Evolutionary conservation across 2,113 vertebrate genomes (phyloP), one percentile per base, ranked within the genome.

Genomic region (Burhinus bistriatus): DNA sequence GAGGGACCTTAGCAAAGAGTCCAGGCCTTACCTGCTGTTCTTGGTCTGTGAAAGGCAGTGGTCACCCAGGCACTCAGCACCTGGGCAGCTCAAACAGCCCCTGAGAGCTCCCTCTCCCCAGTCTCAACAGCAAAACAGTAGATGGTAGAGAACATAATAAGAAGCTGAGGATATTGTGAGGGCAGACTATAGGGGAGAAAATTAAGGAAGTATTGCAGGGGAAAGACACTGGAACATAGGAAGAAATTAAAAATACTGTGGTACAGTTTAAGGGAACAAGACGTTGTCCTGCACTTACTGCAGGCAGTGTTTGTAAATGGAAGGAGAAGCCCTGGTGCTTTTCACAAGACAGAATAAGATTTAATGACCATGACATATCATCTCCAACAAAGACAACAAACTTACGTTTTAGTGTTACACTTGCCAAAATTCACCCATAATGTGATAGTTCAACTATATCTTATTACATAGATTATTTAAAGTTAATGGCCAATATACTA

Each of bases 71-170:
- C 40, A n/a, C 21, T 11, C 40, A 32, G 29, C 8, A 54, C 13
- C 38, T 6, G 27, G 9, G 26, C 2, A 2, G 20, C 65, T 65
- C 54, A 22, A 66, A 72, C 22, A 87, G 61, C 18, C 44, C 21
- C 9, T 0, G 23, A 12, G 9, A 3, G 27, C 21, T 61, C n/a
- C 44, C 17, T 47, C 22, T 42, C 6, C 6, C 23, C 49, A 9
- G 4, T 3, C 34, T 40, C 27, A 9, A 57, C 34, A 22, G 45
- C 25, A 73, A 18, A 73, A 54, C 0, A 21, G 20, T 3, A 52
- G 20, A 23, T 14, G 9, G 29, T 3, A 27, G 10, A 82, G 61
- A 90, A 51, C 22, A 10, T 5, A 70, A 38, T 1, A 52, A 80
- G 52, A 51, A 91, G 11, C 21, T 61, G 27, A 93, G 10, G 19